A percentile compares a stretch with the other conserved stretches of the same genome.
These are phyloP conservation scores for Bombus sylvicola DNA, from an alignment of 1,140 invertebrate species.

Conservation along the genomic window DNA sequence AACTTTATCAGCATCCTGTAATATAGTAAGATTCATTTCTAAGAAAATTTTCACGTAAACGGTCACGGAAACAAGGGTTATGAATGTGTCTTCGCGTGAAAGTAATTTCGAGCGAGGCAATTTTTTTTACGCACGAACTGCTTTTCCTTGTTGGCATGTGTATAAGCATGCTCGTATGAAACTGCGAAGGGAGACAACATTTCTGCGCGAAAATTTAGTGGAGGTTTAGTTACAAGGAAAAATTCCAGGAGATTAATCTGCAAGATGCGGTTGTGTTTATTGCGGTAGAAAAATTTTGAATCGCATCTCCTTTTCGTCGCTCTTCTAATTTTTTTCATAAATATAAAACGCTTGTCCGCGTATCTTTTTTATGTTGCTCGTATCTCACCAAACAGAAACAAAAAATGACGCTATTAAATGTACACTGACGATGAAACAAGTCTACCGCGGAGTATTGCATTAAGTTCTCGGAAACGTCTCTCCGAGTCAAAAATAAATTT, in stretches of 20 bases:
- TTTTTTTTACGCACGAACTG: background rate
- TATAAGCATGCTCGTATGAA: background rate
- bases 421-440: background rate
- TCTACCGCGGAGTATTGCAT: conserved; percentile 1
- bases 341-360: background rate
- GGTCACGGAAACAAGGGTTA: background rate
- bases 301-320: background rate
- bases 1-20: background rate
- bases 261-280: background rate
- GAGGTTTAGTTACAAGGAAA: background rate
- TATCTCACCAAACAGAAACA: background rate
- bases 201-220: conserved; percentile 2
- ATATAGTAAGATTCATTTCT: background rate
- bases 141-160: background rate
- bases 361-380: too few species aligned
- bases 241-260: conserved; percentile 25
- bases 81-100: background rate
- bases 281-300: background rate
- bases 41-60: background rate
- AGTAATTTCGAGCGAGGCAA: conserved; percentile 11
- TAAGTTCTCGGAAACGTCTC: conserved; percentile 1
- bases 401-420: conserved; percentile 10
- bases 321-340: background rate
- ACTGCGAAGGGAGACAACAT: background rate
- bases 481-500: conserved; percentile 19